These are phyloP conservation scores for Xyliphius kryptos DNA, from an alignment of 2,113 vertebrate genomes.

Conservation along the genomic window DNA sequence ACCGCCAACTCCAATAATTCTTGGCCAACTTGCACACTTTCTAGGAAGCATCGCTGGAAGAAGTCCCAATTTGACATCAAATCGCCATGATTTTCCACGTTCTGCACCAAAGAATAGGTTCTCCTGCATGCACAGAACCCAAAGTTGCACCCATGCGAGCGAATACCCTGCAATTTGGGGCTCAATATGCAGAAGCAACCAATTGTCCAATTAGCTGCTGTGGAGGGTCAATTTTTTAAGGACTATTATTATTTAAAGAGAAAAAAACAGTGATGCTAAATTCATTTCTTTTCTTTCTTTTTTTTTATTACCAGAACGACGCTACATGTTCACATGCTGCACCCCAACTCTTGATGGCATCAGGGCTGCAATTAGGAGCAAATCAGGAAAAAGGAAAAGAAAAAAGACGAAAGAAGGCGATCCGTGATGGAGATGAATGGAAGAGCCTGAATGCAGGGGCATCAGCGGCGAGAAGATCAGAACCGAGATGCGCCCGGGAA, in stretches of 20 bases:
- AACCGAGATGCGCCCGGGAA: conserved; percentile 47
- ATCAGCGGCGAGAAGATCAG: conserved; percentile 33
- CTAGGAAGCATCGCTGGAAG: neutral
- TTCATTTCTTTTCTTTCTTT: neutral
- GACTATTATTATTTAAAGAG: too few species aligned
- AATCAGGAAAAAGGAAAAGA: neutral
- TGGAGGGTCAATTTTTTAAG: too few species aligned
- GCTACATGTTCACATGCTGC: neutral
- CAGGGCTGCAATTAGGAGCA: conserved; percentile 8
- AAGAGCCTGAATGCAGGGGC: conserved; percentile 35
- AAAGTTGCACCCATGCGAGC: neutral
- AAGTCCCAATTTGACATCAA: too few species aligned
- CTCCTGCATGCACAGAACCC: conserved; percentile 2
- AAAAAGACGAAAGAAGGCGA: neutral
- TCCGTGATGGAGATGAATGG: neutral
- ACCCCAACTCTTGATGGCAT: neutral
- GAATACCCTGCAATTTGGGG: too few species aligned
- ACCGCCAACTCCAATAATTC: conserved; percentile 7
- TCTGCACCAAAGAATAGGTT: neutral
- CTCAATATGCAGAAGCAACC: too few species aligned
- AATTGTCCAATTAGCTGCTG: neutral
- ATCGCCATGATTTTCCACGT: too few species aligned
- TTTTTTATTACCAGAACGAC: neutral
- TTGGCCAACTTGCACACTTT: neutral
- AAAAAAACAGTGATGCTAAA: too few species aligned